Evolutionary conservation across 2,113 vertebrate species (phyloP).

Genomic region (Phaethon lepturus): DNA sequence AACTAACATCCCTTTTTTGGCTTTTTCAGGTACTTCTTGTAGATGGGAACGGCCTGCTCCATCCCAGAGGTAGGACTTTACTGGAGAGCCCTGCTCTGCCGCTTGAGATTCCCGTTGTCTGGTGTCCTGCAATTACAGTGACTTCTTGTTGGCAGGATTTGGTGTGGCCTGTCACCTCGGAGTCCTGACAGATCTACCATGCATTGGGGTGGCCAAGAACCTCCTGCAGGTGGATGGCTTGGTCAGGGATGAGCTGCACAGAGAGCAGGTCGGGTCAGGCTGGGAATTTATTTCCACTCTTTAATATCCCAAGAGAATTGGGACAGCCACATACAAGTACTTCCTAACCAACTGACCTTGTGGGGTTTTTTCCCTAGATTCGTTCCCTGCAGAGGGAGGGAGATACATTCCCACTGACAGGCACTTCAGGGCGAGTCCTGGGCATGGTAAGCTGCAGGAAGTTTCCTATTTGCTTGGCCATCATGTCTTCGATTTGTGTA

Average conservation of each 20-base stretch:
- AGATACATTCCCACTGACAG: constrained; percentile 83
- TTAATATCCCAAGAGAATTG: not conserved
- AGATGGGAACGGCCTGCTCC: constrained; percentile 94
- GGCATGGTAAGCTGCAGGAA: constrained; percentile 81
- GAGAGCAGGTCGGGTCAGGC: constrained; percentile 80
- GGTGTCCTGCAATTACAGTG: not conserved
- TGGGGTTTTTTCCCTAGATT: constrained; percentile 69
- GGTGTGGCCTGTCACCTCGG: constrained; percentile 95
- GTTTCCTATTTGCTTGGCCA: accelerated
- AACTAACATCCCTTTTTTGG: not conserved
- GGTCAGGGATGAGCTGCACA: constrained; percentile 80
- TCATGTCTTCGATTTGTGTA: not conserved
- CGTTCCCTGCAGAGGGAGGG: constrained; percentile 81
- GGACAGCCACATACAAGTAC: accelerated
- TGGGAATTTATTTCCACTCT: not conserved
- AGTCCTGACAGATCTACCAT: constrained; percentile 86
- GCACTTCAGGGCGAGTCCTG: constrained; percentile 81
- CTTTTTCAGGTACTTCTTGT: constrained; percentile 89
- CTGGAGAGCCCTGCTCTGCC: not conserved
- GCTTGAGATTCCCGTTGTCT: not conserved
- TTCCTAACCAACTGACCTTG: not conserved
- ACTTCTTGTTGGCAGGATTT: constrained; percentile 78
- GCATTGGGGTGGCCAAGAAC: constrained; percentile 94
- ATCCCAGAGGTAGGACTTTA: constrained; percentile 84
- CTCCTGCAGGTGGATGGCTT: constrained; percentile 92